Evolutionary conservation across 1,140 invertebrate species (phyloP), one percentile per base, ranked within the genome.

Genomic region (Lasioglossum albipes): DNA sequence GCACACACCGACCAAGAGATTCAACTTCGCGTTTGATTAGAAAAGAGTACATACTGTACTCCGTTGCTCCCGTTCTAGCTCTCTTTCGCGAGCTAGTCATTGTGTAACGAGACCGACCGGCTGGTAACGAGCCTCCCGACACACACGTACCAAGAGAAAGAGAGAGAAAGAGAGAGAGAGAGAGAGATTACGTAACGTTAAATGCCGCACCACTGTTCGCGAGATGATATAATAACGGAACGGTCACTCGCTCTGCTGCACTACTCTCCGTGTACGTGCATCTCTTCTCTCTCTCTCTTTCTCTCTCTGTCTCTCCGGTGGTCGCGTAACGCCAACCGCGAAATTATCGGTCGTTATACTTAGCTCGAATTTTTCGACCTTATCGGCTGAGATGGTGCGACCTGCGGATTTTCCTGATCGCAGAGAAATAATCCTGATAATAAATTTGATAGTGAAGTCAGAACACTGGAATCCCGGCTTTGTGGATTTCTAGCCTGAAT

Each of bases 171-270:
- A 59, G 57, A 59, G 57, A n/a, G 57, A 59, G 57, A 59, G 57
- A 7, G 57, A n/a, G 57, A n/a, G 68, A 74, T 85, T 85, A 81
- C 84, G 57, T 85, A 85, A 85, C 65, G 69, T 70, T 66, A 81
- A 85, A 71, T 71, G 75, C 64, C 74, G 84, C 85, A 86, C 83
- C 86, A 89, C 88, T 90, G 88, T 89, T 71, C 76, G 89, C 90
- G 88, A 87, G 90, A 91, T 89, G 88, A 89, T 89, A 87, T 90
- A 88, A 88, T 87, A 88, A 89, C 78, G 78, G 36, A n/a, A 52
- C 65, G 73, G 87, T 75, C 78, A 31, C 31, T 49, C 65, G 73
- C 65, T 74, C 70, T 57, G 62, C 54, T 59, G 71, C 74, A 45
- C 62, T 57, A 42, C 22, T 49, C 69, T 74, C 7, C 77, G 59